Evolutionary conservation across 1,140 invertebrate species (phyloP).

Genomic region (Aphelinus certus): DNA sequence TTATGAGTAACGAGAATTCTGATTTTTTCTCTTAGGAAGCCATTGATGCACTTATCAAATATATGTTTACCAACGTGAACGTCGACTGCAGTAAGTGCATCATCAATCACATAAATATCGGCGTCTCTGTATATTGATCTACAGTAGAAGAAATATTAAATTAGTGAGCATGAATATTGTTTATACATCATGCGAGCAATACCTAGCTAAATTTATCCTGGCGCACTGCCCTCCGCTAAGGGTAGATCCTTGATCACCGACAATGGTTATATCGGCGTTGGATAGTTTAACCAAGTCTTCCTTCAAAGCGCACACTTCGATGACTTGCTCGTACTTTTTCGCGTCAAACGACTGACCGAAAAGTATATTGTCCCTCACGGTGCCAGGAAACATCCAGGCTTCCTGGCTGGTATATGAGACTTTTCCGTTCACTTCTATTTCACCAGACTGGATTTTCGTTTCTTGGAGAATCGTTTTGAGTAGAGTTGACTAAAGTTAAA

Average conservation of each 20-base stretch:
- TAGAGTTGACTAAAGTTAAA: background rate
- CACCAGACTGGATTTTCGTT: background rate
- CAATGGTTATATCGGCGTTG: background rate
- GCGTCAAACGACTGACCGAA: constrained; percentile 78
- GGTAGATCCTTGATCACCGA: background rate
- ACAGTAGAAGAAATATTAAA: too few relatives aligned
- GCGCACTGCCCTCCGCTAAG: constrained; percentile 4
- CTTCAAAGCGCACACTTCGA: background rate
- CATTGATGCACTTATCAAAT: constrained; percentile 7
- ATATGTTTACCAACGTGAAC: background rate
- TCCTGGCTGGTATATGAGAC: constrained; percentile 81
- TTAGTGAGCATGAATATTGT: background rate
- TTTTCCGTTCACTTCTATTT: background rate
- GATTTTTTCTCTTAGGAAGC: background rate
- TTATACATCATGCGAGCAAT: background rate
- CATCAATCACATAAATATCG: constrained; percentile 4
- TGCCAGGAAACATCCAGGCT: constrained; percentile 78
- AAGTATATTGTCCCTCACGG: constrained; percentile 81
- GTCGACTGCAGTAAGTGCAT: background rate
- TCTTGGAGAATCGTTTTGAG: constrained; percentile 1
- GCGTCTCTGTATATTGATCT: constrained; percentile 10
- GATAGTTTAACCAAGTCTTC: background rate
- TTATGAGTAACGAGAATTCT: constrained; percentile 4
- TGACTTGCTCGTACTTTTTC: constrained; percentile 67
- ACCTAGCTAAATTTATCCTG: constrained; percentile 1